Evolutionary conservation across 2,797 vertebrate genomes (phyloP), one percentile per base, ranked within the genome.

Genomic region (Sparidentex hasta): DNA sequence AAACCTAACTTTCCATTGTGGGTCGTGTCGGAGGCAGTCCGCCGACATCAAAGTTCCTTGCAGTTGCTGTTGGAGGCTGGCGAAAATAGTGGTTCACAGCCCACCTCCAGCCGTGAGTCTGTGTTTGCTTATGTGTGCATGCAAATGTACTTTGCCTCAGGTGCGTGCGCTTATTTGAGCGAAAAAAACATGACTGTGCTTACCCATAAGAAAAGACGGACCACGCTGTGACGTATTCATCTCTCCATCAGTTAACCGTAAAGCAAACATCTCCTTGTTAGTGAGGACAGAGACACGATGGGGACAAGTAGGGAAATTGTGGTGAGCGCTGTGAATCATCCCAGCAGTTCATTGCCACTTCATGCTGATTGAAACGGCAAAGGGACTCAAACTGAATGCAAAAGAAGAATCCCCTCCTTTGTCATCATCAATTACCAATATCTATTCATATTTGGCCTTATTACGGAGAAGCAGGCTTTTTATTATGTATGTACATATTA

Each of bases 291-390:
- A 78, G 64, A 81, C 41, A 44, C 18, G 20, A 56, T 56, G 25
- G 50, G 2, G 47, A 88, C 55, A 64, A 59, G 65, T 61, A 68
- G 74, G 74, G 72, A 89, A 90, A 91, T 87, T 81, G 76, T 55
- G 48, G 71, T 69, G 55, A 87, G 69, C 4, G 56, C 57, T 82
- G 75, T 76, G 65, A 91, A 86, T 88, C 84, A 80, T 84, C 55
- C 68, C 51, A 48, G 74, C 65, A 76, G 66, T 65, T 88, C 74
- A 58, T 69, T 74, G 82, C 81, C 69, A 46, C 76, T 92, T 89
- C 74, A 80, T 70, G 73, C 82, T 91, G 90, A 93, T 90, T 92
- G 87, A 92, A 92, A 91, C 81, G 86, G 71, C 82, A 88, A 86
- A 82, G 67, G 55, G 66, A 33, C 51, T 80, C 50, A 51, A 13